Evolutionary conservation across 2,888 invertebrate species (phyloP).

Genomic region (Kuschelorhynchus macadamiae): DNA sequence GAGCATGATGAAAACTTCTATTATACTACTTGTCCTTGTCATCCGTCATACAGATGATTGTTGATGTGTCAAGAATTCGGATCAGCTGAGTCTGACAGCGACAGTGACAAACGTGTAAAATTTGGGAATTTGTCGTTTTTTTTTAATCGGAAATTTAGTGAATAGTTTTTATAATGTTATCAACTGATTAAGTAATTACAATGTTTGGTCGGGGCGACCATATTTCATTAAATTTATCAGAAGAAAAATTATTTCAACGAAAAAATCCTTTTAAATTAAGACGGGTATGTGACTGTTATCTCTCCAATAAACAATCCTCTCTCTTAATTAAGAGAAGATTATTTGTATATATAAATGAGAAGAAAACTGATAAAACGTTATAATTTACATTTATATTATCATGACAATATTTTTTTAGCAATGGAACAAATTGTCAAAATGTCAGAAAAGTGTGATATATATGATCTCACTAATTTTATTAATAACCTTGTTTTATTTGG

Average conservation of each 20-base stretch:
- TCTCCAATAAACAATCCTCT: no score
- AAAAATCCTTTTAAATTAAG: constrained; percentile 56
- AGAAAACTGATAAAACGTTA: neutral
- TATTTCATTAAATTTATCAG: constrained; percentile 56
- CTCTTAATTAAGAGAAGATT: no score
- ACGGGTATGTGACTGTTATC: constrained; percentile 59
- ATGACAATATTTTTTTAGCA: constrained; percentile 76
- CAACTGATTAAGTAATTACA: neutral
- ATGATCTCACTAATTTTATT: constrained; percentile 73
- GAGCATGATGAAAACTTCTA: no score
- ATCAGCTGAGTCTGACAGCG: no score
- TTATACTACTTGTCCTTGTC: no score
- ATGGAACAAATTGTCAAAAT: constrained; percentile 89
- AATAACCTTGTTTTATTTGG: constrained; percentile 74
- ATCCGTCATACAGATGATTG: no score
- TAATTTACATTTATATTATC: constrained; percentile 14
- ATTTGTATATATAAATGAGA: no score
- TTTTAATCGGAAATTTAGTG: no score
- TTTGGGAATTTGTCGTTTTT: no score
- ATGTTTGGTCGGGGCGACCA: constrained; percentile 53
- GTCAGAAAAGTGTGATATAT: constrained; percentile 84
- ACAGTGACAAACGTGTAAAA: no score
- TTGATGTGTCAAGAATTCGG: no score
- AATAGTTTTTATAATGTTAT: constrained; percentile 12
- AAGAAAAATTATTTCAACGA: constrained; percentile 51